phyloP scores from a whole-genome alignment of 2,797 vertebrate genomes.

The Eleutherodactylus coqui region DNA sequence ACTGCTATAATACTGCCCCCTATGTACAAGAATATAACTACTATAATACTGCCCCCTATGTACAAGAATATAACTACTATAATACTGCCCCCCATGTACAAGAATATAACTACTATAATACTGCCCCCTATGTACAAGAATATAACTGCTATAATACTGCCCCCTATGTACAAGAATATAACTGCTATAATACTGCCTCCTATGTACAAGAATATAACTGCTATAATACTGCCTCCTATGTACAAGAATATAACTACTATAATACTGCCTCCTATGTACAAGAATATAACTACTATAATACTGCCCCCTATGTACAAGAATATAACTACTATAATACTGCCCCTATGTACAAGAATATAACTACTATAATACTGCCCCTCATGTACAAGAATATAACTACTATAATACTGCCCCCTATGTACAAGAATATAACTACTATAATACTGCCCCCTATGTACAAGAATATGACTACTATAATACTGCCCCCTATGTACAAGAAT shows the following conservation, averaged over 20 bases:
- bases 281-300: background rate
- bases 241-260: slow-evolving; percentile 8
- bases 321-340: background rate
- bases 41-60: background rate
- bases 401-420: background rate
- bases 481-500: background rate
- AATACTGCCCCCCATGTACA: slow-evolving; percentile 1
- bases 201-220: background rate
- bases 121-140: background rate
- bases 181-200: background rate
- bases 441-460: background rate
- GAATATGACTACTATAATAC: slow-evolving; percentile 7
- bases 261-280: background rate
- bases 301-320: background rate
- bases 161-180: background rate
- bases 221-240: background rate
- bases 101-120: background rate
- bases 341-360: background rate
- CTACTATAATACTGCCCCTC: background rate
- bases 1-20: background rate
- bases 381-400: no score
- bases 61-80: slow-evolving; percentile 5
- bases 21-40: background rate
- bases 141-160: background rate
- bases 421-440: background rate